Evolutionary conservation across 2,888 invertebrate genomes (phyloP).

Genomic region (Oscheius onirici): DNA sequence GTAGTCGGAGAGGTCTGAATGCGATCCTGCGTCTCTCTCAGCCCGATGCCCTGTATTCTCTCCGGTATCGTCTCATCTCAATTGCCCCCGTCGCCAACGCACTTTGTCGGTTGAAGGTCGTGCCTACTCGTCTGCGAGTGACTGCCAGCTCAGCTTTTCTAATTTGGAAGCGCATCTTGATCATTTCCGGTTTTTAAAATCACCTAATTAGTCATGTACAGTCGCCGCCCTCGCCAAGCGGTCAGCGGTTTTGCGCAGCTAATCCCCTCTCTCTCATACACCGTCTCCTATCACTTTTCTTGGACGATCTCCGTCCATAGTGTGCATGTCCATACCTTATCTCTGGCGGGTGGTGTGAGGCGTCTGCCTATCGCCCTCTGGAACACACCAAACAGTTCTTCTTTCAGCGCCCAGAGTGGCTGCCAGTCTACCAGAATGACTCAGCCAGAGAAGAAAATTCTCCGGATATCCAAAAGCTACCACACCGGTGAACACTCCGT

Average conservation of each 20-base stretch:
- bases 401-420: constrained; percentile 30
- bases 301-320: not conserved
- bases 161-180: not conserved
- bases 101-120: constrained; percentile 34
- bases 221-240: not conserved
- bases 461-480: constrained; percentile 17
- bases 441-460: not conserved
- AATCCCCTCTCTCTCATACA: not conserved
- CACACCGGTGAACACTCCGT: constrained; percentile 6
- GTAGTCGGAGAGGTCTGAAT: not conserved
- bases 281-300: not conserved
- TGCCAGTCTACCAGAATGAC: constrained; percentile 23
- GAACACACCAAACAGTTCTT: constrained; percentile 12
- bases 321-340: constrained; percentile 15
- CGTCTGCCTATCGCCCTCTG: constrained; percentile 8
- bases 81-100: constrained; percentile 32
- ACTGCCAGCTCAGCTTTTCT: constrained; percentile 24
- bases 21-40: constrained; percentile 22
- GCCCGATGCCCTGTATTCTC: constrained; percentile 23
- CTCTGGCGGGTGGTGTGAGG: constrained; percentile 25
- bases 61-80: constrained; percentile 33
- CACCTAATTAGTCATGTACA: not conserved
- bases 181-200: not conserved
- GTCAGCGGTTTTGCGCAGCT: not conserved
- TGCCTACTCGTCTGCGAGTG: constrained; percentile 11